These are phyloP conservation scores for Stegodyphus mimosarum DNA, from an alignment of 1,140 invertebrate genomes.

Conservation along the genomic window DNA sequence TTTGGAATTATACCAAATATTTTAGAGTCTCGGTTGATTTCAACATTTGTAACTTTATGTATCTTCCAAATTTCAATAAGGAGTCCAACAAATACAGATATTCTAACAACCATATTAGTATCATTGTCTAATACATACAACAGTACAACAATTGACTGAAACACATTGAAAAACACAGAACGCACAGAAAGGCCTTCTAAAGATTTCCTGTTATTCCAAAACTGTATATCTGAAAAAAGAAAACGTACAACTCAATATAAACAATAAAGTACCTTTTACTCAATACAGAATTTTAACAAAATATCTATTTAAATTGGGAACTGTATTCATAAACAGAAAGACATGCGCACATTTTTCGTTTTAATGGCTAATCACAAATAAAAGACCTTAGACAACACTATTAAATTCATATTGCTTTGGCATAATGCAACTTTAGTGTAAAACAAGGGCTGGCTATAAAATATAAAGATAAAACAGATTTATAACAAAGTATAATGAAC, in stretches of 20 bases:
- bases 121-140: slow-evolving; percentile 98
- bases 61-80: slow-evolving; percentile 99
- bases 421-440: too few relatives aligned
- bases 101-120: slow-evolving; percentile 93
- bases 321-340: too few relatives aligned
- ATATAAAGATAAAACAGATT: too few relatives aligned
- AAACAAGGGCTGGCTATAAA: too few relatives aligned
- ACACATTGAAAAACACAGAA: slow-evolving; percentile 99
- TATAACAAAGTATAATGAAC: too few relatives aligned
- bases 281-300: not conserved
- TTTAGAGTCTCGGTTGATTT: slow-evolving; percentile 80
- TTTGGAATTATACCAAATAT: slow-evolving; percentile 84
- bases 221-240: slow-evolving; percentile 89
- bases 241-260: slow-evolving; percentile 43
- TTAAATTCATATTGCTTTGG: too few relatives aligned
- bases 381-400: too few relatives aligned
- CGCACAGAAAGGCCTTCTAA: slow-evolving; percentile 97
- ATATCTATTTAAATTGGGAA: too few relatives aligned
- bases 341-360: too few relatives aligned
- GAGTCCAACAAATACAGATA: slow-evolving; percentile 92
- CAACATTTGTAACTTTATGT: slow-evolving; percentile 84
- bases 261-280: not conserved
- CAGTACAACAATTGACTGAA: slow-evolving; percentile 94
- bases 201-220: slow-evolving; percentile 98
- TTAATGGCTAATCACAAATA: too few relatives aligned